Evolutionary conservation across 2,797 vertebrate genomes (phyloP).

Genomic region (Poeciliopsis gracilis): DNA sequence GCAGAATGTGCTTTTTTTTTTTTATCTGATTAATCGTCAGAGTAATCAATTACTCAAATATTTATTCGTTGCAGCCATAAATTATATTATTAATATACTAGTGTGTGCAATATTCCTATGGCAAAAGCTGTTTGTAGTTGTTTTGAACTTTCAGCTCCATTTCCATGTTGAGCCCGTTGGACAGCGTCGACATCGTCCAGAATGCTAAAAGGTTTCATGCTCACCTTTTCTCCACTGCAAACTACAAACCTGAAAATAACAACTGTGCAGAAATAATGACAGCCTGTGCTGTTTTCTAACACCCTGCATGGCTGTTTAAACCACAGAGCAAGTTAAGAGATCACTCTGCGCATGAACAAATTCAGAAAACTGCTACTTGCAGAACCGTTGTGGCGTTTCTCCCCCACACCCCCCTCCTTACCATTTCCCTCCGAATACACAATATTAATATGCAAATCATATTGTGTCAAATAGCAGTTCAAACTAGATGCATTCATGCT

Average conservation of each 20-base stretch:
- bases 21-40: too few species aligned
- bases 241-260: background rate
- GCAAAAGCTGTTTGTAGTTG: too few species aligned
- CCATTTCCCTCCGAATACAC: background rate
- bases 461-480: constrained; percentile 17
- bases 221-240: background rate
- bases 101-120: too few species aligned
- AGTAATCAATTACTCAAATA: too few species aligned
- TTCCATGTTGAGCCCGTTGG: too few species aligned
- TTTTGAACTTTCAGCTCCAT: too few species aligned
- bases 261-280: background rate
- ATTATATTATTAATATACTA: too few species aligned
- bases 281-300: background rate
- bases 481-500: constrained; percentile 20
- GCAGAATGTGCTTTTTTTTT: too few species aligned
- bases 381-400: background rate
- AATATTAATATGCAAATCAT: constrained; percentile 19
- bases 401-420: background rate
- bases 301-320: background rate
- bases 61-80: too few species aligned
- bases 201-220: background rate
- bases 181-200: too few species aligned
- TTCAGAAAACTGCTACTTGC: background rate
- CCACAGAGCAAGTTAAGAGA: background rate
- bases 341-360: background rate